Evolutionary conservation across 2,888 invertebrate genomes (phyloP).

Genomic region (Cosmia trapezina): DNA sequence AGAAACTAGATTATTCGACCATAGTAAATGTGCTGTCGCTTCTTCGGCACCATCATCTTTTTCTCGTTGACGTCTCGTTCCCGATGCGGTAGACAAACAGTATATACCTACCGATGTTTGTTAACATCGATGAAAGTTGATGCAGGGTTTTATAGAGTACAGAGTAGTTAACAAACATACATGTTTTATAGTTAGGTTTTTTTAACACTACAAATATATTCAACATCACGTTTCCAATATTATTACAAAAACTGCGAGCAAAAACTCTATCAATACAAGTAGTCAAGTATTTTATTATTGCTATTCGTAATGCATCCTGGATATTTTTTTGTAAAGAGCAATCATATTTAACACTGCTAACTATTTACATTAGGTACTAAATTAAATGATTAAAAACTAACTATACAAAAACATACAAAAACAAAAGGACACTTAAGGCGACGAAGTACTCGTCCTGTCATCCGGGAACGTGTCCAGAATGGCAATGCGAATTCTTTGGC

Average conservation of each 20-base stretch:
- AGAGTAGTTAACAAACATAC: neutral
- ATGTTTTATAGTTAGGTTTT: neutral
- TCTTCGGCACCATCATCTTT: too few relatives aligned
- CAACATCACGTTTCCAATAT: constrained; percentile 28
- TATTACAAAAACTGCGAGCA: constrained; percentile 26
- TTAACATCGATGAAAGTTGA: neutral
- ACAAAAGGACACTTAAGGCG: neutral
- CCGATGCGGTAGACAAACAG: too few relatives aligned
- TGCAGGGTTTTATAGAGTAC: neutral
- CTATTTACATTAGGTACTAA: too few relatives aligned
- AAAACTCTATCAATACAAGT: constrained; percentile 23
- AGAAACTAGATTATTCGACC: too few relatives aligned
- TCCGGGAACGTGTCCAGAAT: neutral
- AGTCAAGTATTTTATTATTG: neutral
- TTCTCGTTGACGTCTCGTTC: too few relatives aligned
- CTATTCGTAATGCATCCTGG: neutral
- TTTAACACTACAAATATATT: constrained; percentile 9
- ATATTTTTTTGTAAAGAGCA: neutral
- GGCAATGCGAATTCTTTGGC: neutral
- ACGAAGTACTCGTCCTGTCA: neutral
- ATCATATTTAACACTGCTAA: too few relatives aligned
- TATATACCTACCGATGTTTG: neutral
- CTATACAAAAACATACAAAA: neutral
- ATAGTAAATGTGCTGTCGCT: too few relatives aligned
- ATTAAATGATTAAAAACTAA: too few relatives aligned